Conservation (phyloP, 2,888 invertebrate species). For the Helobdella robusta region DNA sequence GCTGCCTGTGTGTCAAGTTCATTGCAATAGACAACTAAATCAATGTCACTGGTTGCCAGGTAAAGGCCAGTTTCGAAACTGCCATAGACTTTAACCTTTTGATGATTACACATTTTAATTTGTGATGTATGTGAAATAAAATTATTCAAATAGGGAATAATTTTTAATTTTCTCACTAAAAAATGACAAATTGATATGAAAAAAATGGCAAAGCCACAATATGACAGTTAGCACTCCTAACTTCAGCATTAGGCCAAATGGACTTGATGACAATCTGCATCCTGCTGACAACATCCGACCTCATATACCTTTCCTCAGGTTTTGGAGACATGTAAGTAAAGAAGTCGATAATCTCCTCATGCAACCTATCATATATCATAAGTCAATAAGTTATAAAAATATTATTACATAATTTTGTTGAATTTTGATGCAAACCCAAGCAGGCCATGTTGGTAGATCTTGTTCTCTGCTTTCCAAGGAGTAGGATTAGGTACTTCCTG, state of each 20-base stretch:
- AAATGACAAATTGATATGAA: not conserved
- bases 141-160: no score
- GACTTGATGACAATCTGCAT: constrained; percentile 28
- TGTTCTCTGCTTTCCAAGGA: constrained; percentile 13
- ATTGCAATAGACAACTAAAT: constrained; percentile 73
- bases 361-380: constrained; percentile 35
- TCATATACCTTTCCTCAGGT: constrained; percentile 30
- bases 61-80: constrained; percentile 94
- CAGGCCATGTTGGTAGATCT: constrained; percentile 5
- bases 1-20: constrained; percentile 67
- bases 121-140: no score
- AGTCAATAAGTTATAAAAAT: not conserved
- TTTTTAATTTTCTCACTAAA: no score
- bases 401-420: not conserved
- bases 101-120: no score
- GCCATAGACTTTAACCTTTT: constrained; percentile 86
- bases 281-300: constrained; percentile 31
- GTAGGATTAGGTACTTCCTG: not conserved
- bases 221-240: not conserved
- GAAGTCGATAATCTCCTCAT: constrained; percentile 34
- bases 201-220: not conserved
- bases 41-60: constrained; percentile 80
- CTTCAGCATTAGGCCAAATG: constrained; percentile 34
- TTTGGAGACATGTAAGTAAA: constrained; percentile 34
- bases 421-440: constrained; percentile 11